A percentile compares a stretch with the other conserved stretches of the same genome.
Evolutionary conservation across 2,888 invertebrate species (phyloP).

Genomic region (Sphaerophoria rueppellii): DNA sequence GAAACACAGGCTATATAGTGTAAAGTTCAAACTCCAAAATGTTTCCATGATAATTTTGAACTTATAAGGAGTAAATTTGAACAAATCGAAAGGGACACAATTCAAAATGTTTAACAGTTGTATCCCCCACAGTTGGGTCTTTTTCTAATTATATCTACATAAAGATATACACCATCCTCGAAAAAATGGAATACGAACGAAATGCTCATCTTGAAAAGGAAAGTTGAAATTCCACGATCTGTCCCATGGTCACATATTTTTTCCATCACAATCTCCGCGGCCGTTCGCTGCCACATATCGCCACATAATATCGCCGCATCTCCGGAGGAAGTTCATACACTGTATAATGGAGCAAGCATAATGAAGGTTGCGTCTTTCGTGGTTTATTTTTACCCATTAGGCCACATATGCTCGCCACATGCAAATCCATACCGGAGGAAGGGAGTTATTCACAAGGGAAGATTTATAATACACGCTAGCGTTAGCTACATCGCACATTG

Average conservation of each 20-base stretch:
- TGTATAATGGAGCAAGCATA: constrained; percentile 69
- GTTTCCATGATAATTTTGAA: too few species aligned
- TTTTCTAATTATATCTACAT: constrained; percentile 36
- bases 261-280: constrained; percentile 27
- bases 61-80: too few species aligned
- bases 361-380: constrained; percentile 72
- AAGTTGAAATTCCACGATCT: constrained; percentile 72
- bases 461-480: constrained; percentile 49
- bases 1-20: too few species aligned
- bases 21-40: too few species aligned
- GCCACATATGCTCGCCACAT: constrained; percentile 72
- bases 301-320: constrained; percentile 37
- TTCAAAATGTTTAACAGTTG: too few species aligned
- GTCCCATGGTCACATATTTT: constrained; percentile 70
- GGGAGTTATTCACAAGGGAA: constrained; percentile 67
- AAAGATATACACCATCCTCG: background rate
- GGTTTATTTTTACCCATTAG: constrained; percentile 71
- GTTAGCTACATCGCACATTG: background rate
- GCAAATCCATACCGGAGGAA: constrained; percentile 62
- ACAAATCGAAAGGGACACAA: too few species aligned
- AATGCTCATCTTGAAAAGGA: constrained; percentile 62
- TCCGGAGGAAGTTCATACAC: constrained; percentile 70
- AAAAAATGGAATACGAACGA: constrained; percentile 25
- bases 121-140: constrained; percentile 44
- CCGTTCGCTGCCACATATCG: background rate